Evolutionary conservation across 2,113 vertebrate genomes (phyloP).

Genomic region (Merops nubicus): DNA sequence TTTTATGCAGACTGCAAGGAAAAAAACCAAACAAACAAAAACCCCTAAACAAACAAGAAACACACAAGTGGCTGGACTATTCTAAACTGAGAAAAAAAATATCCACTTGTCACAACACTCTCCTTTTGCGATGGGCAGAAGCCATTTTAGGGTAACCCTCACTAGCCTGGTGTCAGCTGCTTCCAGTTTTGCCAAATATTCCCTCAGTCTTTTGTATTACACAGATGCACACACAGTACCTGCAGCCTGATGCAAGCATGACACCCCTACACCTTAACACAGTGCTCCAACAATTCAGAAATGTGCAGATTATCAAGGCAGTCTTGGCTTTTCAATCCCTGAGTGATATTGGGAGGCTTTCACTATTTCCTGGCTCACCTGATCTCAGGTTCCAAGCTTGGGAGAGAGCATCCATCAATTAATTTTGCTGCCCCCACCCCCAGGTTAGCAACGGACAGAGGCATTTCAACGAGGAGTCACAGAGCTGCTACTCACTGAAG

Average conservation of each 20-base stretch:
- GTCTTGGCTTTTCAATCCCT: neutral
- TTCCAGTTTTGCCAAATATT: neutral
- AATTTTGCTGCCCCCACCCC: neutral
- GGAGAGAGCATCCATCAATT: neutral
- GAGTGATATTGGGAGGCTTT: neutral
- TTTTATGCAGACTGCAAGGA: neutral
- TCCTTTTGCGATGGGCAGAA: neutral
- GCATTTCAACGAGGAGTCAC: neutral
- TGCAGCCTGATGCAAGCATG: neutral
- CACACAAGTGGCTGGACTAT: neutral
- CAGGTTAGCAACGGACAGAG: neutral
- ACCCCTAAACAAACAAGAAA: too few species aligned
- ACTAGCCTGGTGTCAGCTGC: neutral
- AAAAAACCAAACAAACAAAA: neutral
- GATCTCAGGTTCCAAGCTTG: neutral
- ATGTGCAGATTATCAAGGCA: neutral
- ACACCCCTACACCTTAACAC: neutral
- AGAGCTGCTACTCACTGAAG: neutral
- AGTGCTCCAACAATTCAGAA: neutral
- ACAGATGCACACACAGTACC: neutral
- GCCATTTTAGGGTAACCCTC: neutral
- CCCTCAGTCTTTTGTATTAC: neutral
- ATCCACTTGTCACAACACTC: neutral
- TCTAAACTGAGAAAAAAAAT: neutral
- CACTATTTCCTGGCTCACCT: neutral